Conservation (phyloP, 2,797 vertebrate genomes). For the Holocentrus rufus region DNA sequence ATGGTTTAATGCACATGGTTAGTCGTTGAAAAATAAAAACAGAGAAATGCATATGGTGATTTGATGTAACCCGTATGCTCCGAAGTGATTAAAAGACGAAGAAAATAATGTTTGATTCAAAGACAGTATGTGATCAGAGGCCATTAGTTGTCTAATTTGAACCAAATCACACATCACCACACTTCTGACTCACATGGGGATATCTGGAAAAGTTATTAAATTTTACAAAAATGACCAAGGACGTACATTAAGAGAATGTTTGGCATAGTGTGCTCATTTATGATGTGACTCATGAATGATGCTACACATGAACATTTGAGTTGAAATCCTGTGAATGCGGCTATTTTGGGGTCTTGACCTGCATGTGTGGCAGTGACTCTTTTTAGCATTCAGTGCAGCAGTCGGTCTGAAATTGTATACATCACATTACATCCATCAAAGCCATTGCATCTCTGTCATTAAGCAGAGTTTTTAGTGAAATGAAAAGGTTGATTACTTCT, state of each 20-base stretch:
- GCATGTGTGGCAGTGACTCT: too few relatives aligned
- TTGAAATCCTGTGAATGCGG: too few relatives aligned
- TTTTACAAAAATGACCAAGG: background rate
- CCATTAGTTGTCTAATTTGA: conserved; percentile 4
- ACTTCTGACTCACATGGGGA: conserved; percentile 23
- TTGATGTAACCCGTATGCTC: conserved; percentile 24
- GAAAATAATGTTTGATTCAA: conserved; percentile 35
- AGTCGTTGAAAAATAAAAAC: conserved; percentile 19
- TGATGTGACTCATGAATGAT: background rate
- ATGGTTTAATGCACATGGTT: conserved; percentile 1
- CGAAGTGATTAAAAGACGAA: conserved; percentile 33
- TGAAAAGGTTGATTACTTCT: too few relatives aligned
- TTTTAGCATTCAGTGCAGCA: too few relatives aligned
- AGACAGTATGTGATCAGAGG: conserved; percentile 7
- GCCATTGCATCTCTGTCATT: too few relatives aligned
- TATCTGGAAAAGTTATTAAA: conserved; percentile 7
- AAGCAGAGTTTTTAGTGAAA: too few relatives aligned
- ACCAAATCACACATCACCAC: background rate
- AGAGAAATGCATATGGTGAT: conserved; percentile 22
- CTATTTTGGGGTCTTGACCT: too few relatives aligned
- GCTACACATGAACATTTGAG: too few relatives aligned
- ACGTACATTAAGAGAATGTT: background rate
- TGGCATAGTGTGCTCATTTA: background rate
- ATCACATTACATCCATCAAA: too few relatives aligned
- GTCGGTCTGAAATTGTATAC: too few relatives aligned